These are phyloP conservation scores for Nannoperca obscura DNA, from an alignment of 2,797 vertebrate species.

Conservation along the genomic window DNA sequence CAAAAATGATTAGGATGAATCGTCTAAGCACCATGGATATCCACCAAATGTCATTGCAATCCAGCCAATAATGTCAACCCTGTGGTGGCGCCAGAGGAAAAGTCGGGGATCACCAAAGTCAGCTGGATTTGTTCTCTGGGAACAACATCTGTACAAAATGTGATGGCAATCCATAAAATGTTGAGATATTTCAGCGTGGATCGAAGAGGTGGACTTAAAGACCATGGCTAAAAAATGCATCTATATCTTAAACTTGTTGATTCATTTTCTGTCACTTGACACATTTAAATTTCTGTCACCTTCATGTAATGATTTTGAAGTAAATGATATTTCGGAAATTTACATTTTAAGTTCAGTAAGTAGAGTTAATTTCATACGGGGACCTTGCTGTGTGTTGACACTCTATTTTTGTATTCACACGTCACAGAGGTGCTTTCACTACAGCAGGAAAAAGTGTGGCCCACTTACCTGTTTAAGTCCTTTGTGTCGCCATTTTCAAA, in stretches of 20 bases:
- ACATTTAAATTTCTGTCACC: not conserved
- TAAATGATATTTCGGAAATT: not conserved
- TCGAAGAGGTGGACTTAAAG: not conserved
- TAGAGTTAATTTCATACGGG: not conserved
- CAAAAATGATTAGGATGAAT: not conserved
- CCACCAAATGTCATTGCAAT: not conserved
- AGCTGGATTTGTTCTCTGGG: not conserved
- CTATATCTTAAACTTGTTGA: no score
- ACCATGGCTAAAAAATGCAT: no score
- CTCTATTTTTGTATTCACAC: slow-evolving; percentile 42
- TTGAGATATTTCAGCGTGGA: not conserved
- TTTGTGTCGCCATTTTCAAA: slow-evolving; percentile 63
- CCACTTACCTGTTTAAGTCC: slow-evolving; percentile 76
- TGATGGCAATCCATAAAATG: not conserved
- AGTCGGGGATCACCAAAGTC: not conserved
- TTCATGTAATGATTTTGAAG: not conserved
- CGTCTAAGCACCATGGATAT: not conserved
- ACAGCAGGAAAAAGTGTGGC: slow-evolving; percentile 63
- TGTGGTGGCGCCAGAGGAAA: not conserved
- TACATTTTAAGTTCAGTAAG: not conserved
- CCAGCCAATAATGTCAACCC: no score
- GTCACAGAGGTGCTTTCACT: slow-evolving; percentile 50
- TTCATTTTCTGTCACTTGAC: not conserved
- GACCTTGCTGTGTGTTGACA: slow-evolving; percentile 34
- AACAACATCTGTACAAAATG: not conserved